Percentiles rank a stretch among this genome's conserved stretches.
Evolutionary conservation across 2,888 invertebrate species (phyloP).

Genomic region (Rhagium mordax): DNA sequence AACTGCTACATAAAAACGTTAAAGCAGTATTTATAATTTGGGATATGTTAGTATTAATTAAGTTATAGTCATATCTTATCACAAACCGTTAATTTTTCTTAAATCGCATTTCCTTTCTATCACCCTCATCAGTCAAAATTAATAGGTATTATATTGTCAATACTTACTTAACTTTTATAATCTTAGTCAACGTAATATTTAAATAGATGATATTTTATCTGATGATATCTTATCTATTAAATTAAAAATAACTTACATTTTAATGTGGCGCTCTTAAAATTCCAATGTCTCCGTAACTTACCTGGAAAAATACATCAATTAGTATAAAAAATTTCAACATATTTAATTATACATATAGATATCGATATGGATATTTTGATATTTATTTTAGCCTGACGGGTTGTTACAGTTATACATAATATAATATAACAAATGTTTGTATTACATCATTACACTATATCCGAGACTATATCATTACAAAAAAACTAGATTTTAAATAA

Average conservation of each 20-base stretch:
- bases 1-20: too few relatives aligned
- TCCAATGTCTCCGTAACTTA: slow-evolving; percentile 26
- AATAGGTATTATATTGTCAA: background rate
- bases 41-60: too few relatives aligned
- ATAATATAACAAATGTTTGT: too few relatives aligned
- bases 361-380: too few relatives aligned
- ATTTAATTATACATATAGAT: background rate
- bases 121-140: background rate
- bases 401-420: too few relatives aligned
- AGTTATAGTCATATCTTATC: too few relatives aligned
- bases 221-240: background rate
- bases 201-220: background rate
- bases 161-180: background rate
- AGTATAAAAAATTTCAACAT: background rate
- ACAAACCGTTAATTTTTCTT: background rate
- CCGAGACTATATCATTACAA: too few relatives aligned
- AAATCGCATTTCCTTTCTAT: background rate
- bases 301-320: slow-evolving; percentile 36
- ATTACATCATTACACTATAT: too few relatives aligned
- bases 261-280: background rate
- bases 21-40: too few relatives aligned
- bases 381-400: too few relatives aligned
- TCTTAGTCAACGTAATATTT: background rate
- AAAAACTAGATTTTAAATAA: too few relatives aligned
- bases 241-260: slow-evolving; percentile 33